Conservation (phyloP, 2,113 vertebrate genomes). For the Polyodon spathula region DNA sequence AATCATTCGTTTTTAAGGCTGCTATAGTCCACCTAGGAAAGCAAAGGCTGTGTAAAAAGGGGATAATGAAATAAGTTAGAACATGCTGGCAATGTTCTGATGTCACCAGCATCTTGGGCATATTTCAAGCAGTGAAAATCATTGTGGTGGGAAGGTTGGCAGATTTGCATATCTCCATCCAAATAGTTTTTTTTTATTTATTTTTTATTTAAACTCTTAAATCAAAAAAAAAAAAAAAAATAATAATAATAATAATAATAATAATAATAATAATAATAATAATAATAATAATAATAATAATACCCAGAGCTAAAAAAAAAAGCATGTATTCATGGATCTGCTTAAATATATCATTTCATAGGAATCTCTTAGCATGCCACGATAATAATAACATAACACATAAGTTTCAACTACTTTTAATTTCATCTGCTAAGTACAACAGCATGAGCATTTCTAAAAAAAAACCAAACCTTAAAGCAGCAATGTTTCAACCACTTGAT, state of each 20-base stretch:
- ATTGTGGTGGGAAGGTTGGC: background rate
- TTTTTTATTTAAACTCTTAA: constrained; percentile 2
- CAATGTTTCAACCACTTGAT: constrained; percentile 95
- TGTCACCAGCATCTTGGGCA: constrained; percentile 11
- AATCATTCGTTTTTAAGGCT: background rate
- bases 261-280: too few relatives aligned
- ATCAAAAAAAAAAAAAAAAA: background rate
- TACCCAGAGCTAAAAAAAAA: background rate
- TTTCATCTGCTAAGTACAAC: constrained; percentile 99
- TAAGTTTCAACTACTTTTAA: constrained; percentile 98
- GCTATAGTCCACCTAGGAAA: constrained; percentile 7
- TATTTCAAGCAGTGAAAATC: constrained; percentile 8
- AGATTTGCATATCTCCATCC: background rate
- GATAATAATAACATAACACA: constrained; percentile 95
- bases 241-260: too few relatives aligned
- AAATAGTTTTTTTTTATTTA: background rate
- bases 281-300: too few relatives aligned
- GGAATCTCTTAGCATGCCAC: constrained; percentile 81
- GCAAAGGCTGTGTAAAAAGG: background rate
- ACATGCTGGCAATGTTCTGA: constrained; percentile 15
- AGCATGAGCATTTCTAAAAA: constrained; percentile 99
- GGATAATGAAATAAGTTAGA: constrained; percentile 18
- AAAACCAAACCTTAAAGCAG: constrained; percentile 81
- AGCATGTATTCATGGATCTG: constrained; percentile 13
- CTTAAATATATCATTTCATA: constrained; percentile 70